phyloP scores from a whole-genome alignment of 2,113 vertebrate genomes.

The Ochotona curzoniae region DNA sequence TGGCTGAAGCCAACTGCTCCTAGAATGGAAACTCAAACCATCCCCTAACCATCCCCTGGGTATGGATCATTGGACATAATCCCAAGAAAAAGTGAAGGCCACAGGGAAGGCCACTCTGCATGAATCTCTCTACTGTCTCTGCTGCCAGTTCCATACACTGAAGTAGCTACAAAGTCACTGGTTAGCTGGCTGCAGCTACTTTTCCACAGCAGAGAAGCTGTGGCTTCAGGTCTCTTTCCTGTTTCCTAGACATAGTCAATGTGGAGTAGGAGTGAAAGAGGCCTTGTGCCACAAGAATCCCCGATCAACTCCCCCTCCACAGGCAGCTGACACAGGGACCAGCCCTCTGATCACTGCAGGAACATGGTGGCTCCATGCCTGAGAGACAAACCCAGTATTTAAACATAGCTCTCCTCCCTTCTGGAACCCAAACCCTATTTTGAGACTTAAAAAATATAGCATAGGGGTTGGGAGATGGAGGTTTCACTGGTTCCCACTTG shows the following conservation, averaged over 20 bases:
- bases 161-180: constrained; percentile 75
- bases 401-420: constrained; percentile 73
- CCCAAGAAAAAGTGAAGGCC: background rate
- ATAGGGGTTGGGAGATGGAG: too few relatives aligned
- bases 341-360: constrained; percentile 56
- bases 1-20: background rate
- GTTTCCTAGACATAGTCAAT: constrained; percentile 18
- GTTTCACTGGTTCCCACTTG: background rate
- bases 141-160: constrained; percentile 40
- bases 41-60: background rate
- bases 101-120: background rate
- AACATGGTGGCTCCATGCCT: constrained; percentile 72
- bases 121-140: constrained; percentile 41
- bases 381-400: constrained; percentile 78
- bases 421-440: background rate
- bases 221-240: constrained; percentile 62
- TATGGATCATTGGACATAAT: background rate
- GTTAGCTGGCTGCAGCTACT: constrained; percentile 62
- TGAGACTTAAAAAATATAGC: constrained; percentile 31
- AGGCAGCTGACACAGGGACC: constrained; percentile 61
- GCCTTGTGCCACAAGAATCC: constrained; percentile 29
- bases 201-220: constrained; percentile 66
- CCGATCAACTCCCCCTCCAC: constrained; percentile 63
- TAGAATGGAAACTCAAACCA: background rate
- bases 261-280: too few relatives aligned